A percentile compares a stretch with the other conserved stretches of the same genome.
These are phyloP conservation scores for Diogma glabrata DNA, from an alignment of 2,888 invertebrate genomes.

Conservation along the genomic window DNA sequence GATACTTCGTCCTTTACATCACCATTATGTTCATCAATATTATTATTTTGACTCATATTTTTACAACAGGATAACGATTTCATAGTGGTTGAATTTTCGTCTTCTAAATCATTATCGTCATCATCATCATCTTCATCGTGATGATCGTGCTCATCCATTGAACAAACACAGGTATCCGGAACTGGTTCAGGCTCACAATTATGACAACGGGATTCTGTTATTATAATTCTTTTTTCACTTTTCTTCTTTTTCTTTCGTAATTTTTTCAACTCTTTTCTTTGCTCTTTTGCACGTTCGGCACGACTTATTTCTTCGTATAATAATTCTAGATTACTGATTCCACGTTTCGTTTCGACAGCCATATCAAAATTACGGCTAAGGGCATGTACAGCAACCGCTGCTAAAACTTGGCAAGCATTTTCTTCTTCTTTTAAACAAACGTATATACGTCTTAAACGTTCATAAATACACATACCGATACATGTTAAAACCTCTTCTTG, in stretches of 20 bases:
- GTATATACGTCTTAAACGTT: slow-evolving; percentile 76
- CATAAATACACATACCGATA: slow-evolving; percentile 85
- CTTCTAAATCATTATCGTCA: slow-evolving; percentile 21
- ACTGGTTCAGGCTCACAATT: slow-evolving; percentile 12
- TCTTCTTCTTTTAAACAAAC: slow-evolving; percentile 82
- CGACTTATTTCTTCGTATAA: slow-evolving; percentile 78
- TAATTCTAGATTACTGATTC: slow-evolving; percentile 77
- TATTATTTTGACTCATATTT: slow-evolving; percentile 8
- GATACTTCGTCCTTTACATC: slow-evolving; percentile 8
- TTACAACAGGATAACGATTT: slow-evolving; percentile 4
- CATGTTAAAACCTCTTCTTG: slow-evolving; percentile 94
- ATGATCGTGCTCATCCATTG: slow-evolving; percentile 12
- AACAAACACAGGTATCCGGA: slow-evolving; percentile 22
- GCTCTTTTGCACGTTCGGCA: slow-evolving; percentile 74
- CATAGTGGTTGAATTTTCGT: slow-evolving; percentile 10
- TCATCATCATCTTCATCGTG: slow-evolving; percentile 38
- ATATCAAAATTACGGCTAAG: slow-evolving; percentile 82
- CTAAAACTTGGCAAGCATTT: slow-evolving; percentile 86
- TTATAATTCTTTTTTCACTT: slow-evolving; percentile 37
- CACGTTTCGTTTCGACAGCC: slow-evolving; percentile 79
- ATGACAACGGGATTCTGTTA: slow-evolving; percentile 28
- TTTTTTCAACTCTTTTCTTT: slow-evolving; percentile 78
- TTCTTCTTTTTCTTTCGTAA: slow-evolving; percentile 67
- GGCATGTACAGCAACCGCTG: slow-evolving; percentile 78
- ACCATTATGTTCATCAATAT: not conserved